phyloP scores from a whole-genome alignment of 2,113 vertebrate species.

The Gopherus flavomarginatus region DNA sequence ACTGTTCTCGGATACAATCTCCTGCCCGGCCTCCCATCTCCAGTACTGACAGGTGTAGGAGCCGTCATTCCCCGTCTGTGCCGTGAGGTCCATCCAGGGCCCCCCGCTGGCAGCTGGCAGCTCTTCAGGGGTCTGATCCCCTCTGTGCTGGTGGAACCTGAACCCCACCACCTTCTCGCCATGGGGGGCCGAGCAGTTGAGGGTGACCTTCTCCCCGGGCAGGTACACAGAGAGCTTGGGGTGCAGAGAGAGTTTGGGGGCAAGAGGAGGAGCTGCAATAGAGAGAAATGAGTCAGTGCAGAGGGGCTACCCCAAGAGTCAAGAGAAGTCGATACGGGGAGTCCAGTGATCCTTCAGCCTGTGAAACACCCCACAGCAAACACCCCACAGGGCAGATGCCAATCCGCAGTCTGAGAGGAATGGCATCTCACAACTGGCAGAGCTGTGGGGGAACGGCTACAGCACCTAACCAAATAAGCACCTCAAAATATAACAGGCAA shows the following conservation, averaged over 20 bases:
- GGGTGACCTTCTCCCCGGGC: neutral
- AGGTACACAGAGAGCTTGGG: neutral
- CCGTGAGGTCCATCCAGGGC: neutral
- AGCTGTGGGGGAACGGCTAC: neutral
- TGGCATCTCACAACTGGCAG: neutral
- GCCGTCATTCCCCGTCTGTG: neutral
- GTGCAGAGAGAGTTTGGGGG: neutral
- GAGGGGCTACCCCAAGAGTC: neutral
- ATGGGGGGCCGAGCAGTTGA: neutral
- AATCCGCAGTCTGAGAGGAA: neutral
- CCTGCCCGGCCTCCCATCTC: neutral
- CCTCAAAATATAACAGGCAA: neutral
- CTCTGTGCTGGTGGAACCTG: neutral
- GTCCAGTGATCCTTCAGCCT: neutral
- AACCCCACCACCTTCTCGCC: neutral
- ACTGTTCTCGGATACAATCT: neutral
- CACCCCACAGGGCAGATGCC: neutral
- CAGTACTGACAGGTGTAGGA: neutral
- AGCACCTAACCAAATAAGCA: neutral
- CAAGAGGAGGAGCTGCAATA: neutral
- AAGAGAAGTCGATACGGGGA: neutral
- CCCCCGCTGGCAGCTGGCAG: neutral
- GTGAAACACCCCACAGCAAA: no score
- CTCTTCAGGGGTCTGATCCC: neutral
- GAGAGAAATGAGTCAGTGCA: neutral